A percentile compares a stretch with the other conserved stretches of the same genome.
phyloP scores from a whole-genome alignment of 2,113 vertebrate genomes.

The Promerops cafer region DNA sequence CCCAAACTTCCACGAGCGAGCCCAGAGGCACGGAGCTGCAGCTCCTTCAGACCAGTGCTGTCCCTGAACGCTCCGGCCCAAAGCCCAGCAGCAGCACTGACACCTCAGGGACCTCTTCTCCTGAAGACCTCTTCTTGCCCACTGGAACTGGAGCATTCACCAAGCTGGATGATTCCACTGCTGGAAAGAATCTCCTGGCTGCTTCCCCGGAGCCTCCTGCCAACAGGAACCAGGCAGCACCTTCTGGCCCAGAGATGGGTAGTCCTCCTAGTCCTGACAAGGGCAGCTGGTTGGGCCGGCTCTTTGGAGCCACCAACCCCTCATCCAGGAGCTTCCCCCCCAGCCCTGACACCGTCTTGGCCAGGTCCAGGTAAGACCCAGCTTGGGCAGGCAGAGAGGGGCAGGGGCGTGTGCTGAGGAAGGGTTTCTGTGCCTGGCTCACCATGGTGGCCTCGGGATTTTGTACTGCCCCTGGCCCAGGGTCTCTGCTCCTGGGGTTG shows the following conservation, averaged over 20 bases:
- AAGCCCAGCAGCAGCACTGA: neutral
- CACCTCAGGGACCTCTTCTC: neutral
- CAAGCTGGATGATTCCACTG: neutral
- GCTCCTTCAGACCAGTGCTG: neutral
- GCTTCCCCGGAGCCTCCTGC: neutral
- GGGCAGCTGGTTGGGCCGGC: slow-evolving; percentile 74
- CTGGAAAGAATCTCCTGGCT: neutral
- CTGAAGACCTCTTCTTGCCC: neutral
- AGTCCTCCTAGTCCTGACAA: neutral
- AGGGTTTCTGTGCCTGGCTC: neutral
- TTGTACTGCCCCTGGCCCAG: rapidly evolving
- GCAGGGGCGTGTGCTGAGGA: rapidly evolving
- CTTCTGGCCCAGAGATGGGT: rapidly evolving
- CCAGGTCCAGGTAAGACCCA: slow-evolving; percentile 56
- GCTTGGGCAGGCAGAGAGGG: neutral
- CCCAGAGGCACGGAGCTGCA: neutral
- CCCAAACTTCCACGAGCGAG: rapidly evolving
- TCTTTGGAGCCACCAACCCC: slow-evolving; percentile 78
- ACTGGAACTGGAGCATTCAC: neutral
- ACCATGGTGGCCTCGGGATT: rapidly evolving
- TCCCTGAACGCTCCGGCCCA: rapidly evolving
- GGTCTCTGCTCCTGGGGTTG: neutral
- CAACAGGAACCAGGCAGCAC: neutral
- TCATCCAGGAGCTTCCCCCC: neutral
- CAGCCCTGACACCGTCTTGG: neutral